phyloP scores from a whole-genome alignment of 2,888 invertebrate genomes.

The Parnassius glacialis region DNA sequence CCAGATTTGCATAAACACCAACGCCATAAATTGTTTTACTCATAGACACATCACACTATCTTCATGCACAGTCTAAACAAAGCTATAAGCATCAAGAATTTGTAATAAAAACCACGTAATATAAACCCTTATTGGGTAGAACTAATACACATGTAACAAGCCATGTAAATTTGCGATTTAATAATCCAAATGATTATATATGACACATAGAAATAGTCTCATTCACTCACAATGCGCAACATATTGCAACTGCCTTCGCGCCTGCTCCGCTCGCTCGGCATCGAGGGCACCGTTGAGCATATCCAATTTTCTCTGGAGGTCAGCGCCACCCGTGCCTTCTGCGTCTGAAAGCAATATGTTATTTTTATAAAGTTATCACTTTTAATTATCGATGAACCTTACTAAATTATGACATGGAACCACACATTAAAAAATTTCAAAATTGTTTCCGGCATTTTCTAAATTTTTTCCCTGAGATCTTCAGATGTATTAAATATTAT shows the following conservation, averaged over 20 bases:
- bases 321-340: constrained; percentile 90
- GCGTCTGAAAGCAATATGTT: constrained; percentile 82
- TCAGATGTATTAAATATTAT: too few species aligned
- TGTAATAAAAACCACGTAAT: too few species aligned
- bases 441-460: background rate
- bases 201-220: constrained; percentile 22
- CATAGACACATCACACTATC: too few species aligned
- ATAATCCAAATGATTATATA: background rate
- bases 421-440: background rate
- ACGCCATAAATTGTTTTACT: too few species aligned
- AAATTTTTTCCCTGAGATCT: too few species aligned
- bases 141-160: constrained; percentile 2
- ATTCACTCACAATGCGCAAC: constrained; percentile 89
- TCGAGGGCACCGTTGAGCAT: constrained; percentile 94
- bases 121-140: too few species aligned
- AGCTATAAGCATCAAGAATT: too few species aligned
- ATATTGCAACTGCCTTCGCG: constrained; percentile 89
- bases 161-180: constrained; percentile 20
- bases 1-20: too few species aligned
- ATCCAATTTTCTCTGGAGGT: constrained; percentile 94
- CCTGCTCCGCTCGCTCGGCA: constrained; percentile 90
- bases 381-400: background rate
- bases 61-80: too few species aligned
- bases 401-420: background rate
- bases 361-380: constrained; percentile 15